Percentiles rank a stretch among this genome's conserved stretches.
These are phyloP conservation scores for Tretioscincus oriximinensis DNA, from an alignment of 2,113 vertebrate species.

Conservation along the genomic window DNA sequence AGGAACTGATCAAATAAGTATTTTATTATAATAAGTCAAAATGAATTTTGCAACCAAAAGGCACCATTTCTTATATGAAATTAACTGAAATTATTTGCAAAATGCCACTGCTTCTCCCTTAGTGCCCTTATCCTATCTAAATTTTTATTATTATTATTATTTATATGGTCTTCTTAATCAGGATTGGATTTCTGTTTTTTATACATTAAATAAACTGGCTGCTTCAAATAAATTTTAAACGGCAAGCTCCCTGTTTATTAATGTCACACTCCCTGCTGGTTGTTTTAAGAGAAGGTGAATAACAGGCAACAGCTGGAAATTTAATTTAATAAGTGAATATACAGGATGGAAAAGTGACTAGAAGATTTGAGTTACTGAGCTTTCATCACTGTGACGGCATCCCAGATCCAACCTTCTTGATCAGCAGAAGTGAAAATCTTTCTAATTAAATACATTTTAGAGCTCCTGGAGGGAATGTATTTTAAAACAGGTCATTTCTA, in stretches of 20 bases:
- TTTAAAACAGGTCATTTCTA: conserved; percentile 14
- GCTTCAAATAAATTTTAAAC: neutral
- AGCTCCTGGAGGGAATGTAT: conserved; percentile 38
- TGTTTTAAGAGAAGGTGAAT: conserved; percentile 15
- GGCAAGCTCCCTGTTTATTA: conserved; percentile 29
- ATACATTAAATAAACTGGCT: neutral
- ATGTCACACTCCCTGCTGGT: fast-evolving
- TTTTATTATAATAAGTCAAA: too few species aligned
- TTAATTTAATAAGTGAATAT: conserved; percentile 62
- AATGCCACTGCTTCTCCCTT: neutral
- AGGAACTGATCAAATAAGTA: too few species aligned
- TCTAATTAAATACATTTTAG: conserved; percentile 52
- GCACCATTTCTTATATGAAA: neutral
- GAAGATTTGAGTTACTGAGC: conserved; percentile 55
- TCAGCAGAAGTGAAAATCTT: conserved; percentile 30
- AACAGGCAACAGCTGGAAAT: conserved; percentile 50
- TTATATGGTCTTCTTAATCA: neutral
- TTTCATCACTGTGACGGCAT: conserved; percentile 41
- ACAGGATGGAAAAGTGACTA: conserved; percentile 48
- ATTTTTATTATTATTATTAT: neutral
- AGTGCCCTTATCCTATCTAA: neutral
- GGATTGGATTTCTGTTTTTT: conserved; percentile 17
- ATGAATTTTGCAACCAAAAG: too few species aligned
- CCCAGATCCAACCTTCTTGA: conserved; percentile 33
- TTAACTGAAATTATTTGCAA: too few species aligned